phyloP scores from a whole-genome alignment of 1,140 invertebrate species.

The Wasmannia auropunctata region DNA sequence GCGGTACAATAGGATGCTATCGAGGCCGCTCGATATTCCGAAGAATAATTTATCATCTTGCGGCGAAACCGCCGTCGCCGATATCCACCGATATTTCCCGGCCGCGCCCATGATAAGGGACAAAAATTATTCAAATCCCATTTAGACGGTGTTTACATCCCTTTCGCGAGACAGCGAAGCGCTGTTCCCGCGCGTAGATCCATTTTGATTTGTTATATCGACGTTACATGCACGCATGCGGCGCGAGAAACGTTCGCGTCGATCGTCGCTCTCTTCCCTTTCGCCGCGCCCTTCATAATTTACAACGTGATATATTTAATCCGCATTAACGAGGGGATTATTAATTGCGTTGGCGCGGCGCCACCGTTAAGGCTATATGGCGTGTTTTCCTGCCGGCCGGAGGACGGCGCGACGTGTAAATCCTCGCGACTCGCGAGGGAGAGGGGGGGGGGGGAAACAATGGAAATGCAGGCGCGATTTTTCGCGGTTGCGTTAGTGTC shows the following conservation, averaged over 20 bases:
- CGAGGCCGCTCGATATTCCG: conserved; percentile 62
- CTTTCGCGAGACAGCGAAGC: neutral
- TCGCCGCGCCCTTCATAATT: neutral
- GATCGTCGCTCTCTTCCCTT: neutral
- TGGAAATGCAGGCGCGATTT: conserved; percentile 55
- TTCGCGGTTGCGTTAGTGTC: conserved; percentile 10
- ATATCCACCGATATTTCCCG: conserved; percentile 39
- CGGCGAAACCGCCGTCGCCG: conserved; percentile 41
- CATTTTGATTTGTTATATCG: conserved; percentile 19
- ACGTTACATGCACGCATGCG: neutral
- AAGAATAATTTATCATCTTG: conserved; percentile 69
- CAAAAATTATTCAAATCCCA: conserved; percentile 72
- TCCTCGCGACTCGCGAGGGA: neutral
- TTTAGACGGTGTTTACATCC: conserved; percentile 44
- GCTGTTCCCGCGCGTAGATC: neutral
- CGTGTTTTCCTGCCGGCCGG: neutral
- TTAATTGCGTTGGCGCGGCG: conserved; percentile 21
- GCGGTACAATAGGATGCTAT: neutral
- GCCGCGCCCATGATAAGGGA: conserved; percentile 55
- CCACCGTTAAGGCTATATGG: conserved; percentile 21
- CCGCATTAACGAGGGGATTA: conserved; percentile 29
- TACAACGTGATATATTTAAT: conserved; percentile 53
- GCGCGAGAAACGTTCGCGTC: neutral
- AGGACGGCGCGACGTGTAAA: conserved; percentile 22
- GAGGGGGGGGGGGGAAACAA: conserved; percentile 10